Percentiles rank a stretch among this genome's conserved stretches.
Conservation (phyloP, 2,113 vertebrate species). For the Chionodraco myersi region DNA sequence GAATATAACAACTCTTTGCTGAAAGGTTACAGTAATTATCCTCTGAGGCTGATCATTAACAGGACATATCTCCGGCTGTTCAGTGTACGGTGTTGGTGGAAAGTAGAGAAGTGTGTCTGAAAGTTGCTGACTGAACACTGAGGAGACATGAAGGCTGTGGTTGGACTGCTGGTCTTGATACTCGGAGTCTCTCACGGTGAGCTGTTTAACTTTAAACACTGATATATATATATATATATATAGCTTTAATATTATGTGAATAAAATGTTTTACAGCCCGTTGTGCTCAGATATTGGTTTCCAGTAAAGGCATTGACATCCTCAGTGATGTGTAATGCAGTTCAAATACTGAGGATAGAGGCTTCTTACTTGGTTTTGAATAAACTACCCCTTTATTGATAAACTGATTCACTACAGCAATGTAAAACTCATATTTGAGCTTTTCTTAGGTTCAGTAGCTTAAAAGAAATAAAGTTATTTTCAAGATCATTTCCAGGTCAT, state of each 20-base stretch:
- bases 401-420: background rate
- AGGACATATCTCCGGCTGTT: background rate
- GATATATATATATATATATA: background rate
- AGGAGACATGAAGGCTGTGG: conserved; percentile 24
- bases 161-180: conserved; percentile 12
- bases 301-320: background rate
- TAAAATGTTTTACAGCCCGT: background rate
- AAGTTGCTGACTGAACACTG: background rate
- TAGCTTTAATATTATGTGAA: background rate
- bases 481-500: background rate
- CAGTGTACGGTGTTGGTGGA: background rate
- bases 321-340: background rate
- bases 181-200: conserved; percentile 32
- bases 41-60: background rate
- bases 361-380: no score
- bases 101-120: background rate
- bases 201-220: background rate
- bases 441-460: background rate
- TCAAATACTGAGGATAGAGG: background rate
- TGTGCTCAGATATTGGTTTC: background rate
- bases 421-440: background rate
- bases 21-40: background rate
- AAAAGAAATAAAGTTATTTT: background rate
- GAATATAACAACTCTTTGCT: background rate
- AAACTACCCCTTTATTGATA: background rate